A percentile compares a stretch with the other conserved stretches of the same genome.
phyloP scores from a whole-genome alignment of 64 coral and sea anemone species.

The Stichodactyla mertensii region DNA sequence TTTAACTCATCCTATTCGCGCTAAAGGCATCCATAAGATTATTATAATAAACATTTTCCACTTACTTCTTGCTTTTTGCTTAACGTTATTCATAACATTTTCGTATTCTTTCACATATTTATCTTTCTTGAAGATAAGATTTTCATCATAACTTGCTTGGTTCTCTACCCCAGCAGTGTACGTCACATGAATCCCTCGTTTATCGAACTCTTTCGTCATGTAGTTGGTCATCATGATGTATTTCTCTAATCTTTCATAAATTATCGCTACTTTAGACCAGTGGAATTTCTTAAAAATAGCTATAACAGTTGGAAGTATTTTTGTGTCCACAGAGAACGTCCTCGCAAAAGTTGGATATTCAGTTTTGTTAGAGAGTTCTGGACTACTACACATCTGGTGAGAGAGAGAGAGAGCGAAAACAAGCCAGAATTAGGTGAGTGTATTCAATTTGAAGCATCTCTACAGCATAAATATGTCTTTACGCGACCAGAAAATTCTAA shows the following conservation, averaged over 20 bases:
- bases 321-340: slow-evolving; percentile 42
- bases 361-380: slow-evolving; percentile 40
- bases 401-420: neutral
- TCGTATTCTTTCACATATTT: slow-evolving; percentile 7
- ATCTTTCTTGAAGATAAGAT: neutral
- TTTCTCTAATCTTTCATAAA: slow-evolving; percentile 19
- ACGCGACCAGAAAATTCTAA: no score
- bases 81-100: slow-evolving; percentile 26
- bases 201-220: slow-evolving; percentile 26
- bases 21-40: no score
- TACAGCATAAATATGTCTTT: no score
- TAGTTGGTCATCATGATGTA: slow-evolving; percentile 14
- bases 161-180: neutral
- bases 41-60: neutral
- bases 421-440: neutral
- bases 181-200: slow-evolving; percentile 16
- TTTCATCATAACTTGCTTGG: neutral
- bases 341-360: slow-evolving; percentile 48
- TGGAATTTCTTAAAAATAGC: slow-evolving; percentile 42
- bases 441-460: no score
- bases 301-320: slow-evolving; percentile 26
- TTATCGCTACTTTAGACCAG: slow-evolving; percentile 46
- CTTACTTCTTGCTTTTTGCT: slow-evolving; percentile 50
- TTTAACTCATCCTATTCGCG: no score
- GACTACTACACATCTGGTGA: slow-evolving; percentile 48